phyloP scores from a whole-genome alignment of 2,797 vertebrate genomes.

The Cyprinodon diabolis region DNA sequence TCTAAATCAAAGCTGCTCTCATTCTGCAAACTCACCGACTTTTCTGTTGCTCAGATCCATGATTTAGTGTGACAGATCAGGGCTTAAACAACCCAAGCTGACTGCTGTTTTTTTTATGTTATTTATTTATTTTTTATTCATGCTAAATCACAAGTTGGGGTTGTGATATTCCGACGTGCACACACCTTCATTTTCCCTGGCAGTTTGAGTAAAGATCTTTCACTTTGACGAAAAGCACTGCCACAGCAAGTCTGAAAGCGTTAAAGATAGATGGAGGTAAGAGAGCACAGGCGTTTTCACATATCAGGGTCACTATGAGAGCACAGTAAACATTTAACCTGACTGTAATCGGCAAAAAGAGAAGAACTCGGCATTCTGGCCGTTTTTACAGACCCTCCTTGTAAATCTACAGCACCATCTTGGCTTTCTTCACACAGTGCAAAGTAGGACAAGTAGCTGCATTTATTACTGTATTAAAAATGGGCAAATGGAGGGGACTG shows the following conservation, averaged over 20 bases:
- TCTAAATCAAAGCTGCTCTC: slow-evolving; percentile 23
- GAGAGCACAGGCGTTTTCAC: slow-evolving; percentile 23
- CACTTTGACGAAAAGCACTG: slow-evolving; percentile 23
- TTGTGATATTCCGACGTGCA: slow-evolving; percentile 34
- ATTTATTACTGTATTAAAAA: slow-evolving; percentile 33
- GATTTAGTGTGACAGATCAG: slow-evolving; percentile 48
- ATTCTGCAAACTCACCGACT: slow-evolving; percentile 11
- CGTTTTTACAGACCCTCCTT: slow-evolving; percentile 24
- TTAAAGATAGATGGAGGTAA: slow-evolving; percentile 12
- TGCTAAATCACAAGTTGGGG: slow-evolving; percentile 20
- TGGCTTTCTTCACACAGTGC: slow-evolving; percentile 22
- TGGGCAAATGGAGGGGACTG: slow-evolving; percentile 55
- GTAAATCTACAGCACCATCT: slow-evolving; percentile 26
- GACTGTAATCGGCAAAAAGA: slow-evolving; percentile 19
- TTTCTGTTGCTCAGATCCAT: slow-evolving; percentile 25
- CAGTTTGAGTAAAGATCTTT: slow-evolving; percentile 34
- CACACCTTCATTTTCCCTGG: slow-evolving; percentile 19
- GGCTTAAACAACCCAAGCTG: slow-evolving; percentile 30
- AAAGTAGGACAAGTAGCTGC: slow-evolving; percentile 43
- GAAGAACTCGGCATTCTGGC: slow-evolving; percentile 26
- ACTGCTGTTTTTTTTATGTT: slow-evolving; percentile 24
- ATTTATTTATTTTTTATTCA: neutral
- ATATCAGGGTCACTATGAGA: slow-evolving; percentile 51
- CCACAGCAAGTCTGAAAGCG: slow-evolving; percentile 27
- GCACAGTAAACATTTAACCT: slow-evolving; percentile 26